Conservation (phyloP, 2,888 invertebrate genomes). For the Limnephilus lunatus region DNA sequence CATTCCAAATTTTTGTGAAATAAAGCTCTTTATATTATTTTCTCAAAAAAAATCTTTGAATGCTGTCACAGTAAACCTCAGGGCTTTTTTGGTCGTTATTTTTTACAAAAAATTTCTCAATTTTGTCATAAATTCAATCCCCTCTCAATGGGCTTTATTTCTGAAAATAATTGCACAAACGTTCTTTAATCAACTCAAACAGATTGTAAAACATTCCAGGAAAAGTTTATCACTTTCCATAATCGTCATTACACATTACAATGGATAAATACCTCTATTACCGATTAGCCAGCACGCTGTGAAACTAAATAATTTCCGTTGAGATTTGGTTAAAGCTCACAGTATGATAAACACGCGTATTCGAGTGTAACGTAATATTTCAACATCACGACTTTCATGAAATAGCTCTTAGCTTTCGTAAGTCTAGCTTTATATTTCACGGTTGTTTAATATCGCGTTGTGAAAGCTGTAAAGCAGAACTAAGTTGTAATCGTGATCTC, state of each 20-base stretch:
- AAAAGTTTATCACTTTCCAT: not conserved
- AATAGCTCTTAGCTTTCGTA: not conserved
- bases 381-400: slow-evolving; percentile 25
- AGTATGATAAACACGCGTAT: not conserved
- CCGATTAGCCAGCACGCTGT: not conserved
- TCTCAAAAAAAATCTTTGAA: not conserved
- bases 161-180: not conserved
- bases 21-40: not conserved
- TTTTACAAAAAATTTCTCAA: not conserved
- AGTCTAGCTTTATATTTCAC: slow-evolving; percentile 10
- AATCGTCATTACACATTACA: not conserved
- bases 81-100: not conserved
- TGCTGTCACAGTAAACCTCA: not conserved
- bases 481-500: not conserved
- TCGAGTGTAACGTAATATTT: not conserved
- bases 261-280: not conserved
- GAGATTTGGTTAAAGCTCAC: not conserved
- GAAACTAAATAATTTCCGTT: not conserved
- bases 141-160: not conserved
- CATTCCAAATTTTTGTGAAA: not conserved
- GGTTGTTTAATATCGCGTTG: not conserved
- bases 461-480: not conserved
- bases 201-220: not conserved
- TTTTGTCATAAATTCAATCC: not conserved
- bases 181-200: not conserved